These are phyloP conservation scores for Dasypolia templi DNA, from an alignment of 2,888 invertebrate species.

Conservation along the genomic window DNA sequence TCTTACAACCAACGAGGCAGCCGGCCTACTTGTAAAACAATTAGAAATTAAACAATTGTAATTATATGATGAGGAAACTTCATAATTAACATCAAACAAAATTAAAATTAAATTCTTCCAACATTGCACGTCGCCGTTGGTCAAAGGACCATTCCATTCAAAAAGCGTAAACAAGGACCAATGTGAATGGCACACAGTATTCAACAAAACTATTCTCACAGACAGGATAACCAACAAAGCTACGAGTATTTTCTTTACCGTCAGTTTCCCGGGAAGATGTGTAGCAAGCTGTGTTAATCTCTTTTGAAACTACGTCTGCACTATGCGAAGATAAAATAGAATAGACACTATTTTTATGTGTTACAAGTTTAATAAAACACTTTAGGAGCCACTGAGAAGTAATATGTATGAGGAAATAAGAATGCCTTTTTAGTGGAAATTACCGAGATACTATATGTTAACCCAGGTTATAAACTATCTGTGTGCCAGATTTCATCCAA, in stretches of 20 bases:
- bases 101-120: background rate
- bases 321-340: constrained; percentile 14
- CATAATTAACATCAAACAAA: background rate
- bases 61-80: too few species aligned
- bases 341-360: too few species aligned
- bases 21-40: too few species aligned
- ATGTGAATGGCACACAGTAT: background rate
- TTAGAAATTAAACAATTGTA: too few species aligned
- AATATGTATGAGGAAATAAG: background rate
- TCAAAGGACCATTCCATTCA: constrained; percentile 9
- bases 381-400: background rate
- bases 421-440: background rate
- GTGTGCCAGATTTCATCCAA: too few species aligned
- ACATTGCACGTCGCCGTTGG: too few species aligned
- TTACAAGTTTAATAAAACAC: background rate
- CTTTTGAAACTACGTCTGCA: constrained; percentile 5
- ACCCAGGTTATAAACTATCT: too few species aligned
- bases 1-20: too few species aligned
- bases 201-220: constrained; percentile 25
- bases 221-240: too few species aligned
- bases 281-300: constrained; percentile 41
- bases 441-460: too few species aligned
- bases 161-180: constrained; percentile 23
- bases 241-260: constrained; percentile 35
- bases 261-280: constrained; percentile 7